These are phyloP conservation scores for Platysteira castanea DNA, from an alignment of 2,113 vertebrate species.

Conservation along the genomic window DNA sequence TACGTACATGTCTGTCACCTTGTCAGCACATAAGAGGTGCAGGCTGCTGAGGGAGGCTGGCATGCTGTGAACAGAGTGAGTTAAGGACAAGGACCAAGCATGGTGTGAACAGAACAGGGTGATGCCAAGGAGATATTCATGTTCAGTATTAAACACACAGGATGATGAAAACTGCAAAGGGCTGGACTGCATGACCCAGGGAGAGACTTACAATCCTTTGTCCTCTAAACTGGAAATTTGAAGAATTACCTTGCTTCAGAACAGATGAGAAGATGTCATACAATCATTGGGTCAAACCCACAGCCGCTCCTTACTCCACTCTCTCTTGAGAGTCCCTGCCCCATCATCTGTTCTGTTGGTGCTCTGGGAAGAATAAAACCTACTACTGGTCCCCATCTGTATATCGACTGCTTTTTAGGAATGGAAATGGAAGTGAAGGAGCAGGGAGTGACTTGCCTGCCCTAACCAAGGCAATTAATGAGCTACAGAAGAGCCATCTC, in stretches of 20 bases:
- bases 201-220: background rate
- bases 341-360: background rate
- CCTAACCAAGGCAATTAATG: background rate
- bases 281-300: background rate
- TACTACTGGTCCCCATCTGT: background rate
- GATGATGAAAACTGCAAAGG: background rate
- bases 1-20: background rate
- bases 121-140: background rate
- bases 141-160: background rate
- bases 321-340: background rate
- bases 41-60: background rate
- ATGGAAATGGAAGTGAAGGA: background rate
- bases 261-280: background rate
- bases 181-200: background rate
- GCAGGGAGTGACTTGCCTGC: background rate
- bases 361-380: background rate
- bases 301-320: background rate
- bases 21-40: background rate
- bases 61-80: background rate
- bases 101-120: background rate
- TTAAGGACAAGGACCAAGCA: background rate
- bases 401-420: accelerated
- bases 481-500: background rate
- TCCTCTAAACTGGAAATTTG: background rate
- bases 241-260: background rate